Percentiles rank a stretch among this genome's conserved stretches.
These are phyloP conservation scores for Axis porcinus DNA, from an alignment of 2,113 vertebrate genomes.

Conservation along the genomic window DNA sequence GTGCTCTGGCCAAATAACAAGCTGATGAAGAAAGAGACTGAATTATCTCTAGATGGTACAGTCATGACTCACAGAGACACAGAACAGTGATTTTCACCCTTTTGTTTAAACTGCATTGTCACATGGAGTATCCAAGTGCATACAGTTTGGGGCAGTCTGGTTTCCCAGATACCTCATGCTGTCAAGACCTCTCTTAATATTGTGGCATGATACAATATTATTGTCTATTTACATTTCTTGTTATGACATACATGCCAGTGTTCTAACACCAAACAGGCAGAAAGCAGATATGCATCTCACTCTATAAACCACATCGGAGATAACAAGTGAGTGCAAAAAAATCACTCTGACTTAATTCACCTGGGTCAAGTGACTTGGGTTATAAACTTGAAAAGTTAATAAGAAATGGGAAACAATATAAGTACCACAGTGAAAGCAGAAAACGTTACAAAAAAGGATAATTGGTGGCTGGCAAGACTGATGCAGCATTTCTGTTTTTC, in stretches of 20 bases:
- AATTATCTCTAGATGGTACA: background rate
- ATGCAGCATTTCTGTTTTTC: background rate
- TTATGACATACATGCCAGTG: slow-evolving; percentile 25
- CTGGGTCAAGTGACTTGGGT: background rate
- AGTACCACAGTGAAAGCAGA: background rate
- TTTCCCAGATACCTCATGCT: background rate
- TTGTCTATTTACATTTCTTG: slow-evolving; percentile 62
- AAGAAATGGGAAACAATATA: background rate
- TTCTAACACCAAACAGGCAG: background rate
- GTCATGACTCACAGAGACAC: background rate
- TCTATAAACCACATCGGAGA: background rate
- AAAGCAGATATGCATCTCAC: background rate
- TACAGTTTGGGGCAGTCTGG: background rate
- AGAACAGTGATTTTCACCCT: background rate
- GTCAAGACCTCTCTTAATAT: background rate
- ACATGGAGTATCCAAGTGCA: rapidly evolving
- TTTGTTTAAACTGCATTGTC: background rate
- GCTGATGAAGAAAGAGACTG: background rate
- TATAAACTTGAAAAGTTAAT: background rate
- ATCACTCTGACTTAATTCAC: background rate
- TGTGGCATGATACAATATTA: background rate
- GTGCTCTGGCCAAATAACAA: background rate
- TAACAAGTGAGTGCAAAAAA: slow-evolving; percentile 55
- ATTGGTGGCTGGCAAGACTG: background rate
- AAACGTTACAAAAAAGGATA: background rate